Conservation (phyloP, 2,113 vertebrate genomes). For the Meriones unguiculatus region DNA sequence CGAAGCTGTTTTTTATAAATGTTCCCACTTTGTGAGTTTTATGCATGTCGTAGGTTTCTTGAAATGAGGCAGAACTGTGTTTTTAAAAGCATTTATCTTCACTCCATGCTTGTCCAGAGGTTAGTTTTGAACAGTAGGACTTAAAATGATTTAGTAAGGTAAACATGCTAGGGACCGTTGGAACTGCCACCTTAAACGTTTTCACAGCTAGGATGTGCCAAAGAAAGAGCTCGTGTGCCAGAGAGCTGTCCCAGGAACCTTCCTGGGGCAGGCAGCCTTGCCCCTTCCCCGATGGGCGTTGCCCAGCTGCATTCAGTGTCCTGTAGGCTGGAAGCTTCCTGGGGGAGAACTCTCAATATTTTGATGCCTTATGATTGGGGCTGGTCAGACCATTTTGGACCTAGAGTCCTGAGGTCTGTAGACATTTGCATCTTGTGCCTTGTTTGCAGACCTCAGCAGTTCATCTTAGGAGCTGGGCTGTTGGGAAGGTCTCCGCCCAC, state of each 20-base stretch:
- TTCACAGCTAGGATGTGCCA: background rate
- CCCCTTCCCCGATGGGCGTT: background rate
- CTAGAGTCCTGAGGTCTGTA: background rate
- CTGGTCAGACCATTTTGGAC: background rate
- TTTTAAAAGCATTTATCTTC: constrained; percentile 20
- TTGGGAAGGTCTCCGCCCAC: too few relatives aligned
- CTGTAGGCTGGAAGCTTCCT: background rate
- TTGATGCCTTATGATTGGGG: background rate
- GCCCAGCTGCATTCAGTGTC: background rate
- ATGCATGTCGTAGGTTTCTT: background rate
- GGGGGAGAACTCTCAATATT: background rate
- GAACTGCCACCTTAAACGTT: constrained; percentile 21
- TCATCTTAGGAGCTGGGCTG: too few relatives aligned
- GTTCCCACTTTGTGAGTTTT: constrained; percentile 30
- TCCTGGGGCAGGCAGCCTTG: background rate
- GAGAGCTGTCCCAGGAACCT: background rate
- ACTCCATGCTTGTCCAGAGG: constrained; percentile 29
- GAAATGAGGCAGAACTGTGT: background rate
- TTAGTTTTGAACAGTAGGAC: constrained; percentile 5
- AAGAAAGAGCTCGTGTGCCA: background rate
- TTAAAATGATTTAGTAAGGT: constrained; percentile 10
- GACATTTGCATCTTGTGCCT: background rate
- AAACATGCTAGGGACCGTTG: background rate
- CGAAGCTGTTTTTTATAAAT: background rate
- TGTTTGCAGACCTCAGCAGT: background rate